These are phyloP conservation scores for Calephelis perditalis DNA, from an alignment of 2,888 invertebrate genomes.

Conservation along the genomic window DNA sequence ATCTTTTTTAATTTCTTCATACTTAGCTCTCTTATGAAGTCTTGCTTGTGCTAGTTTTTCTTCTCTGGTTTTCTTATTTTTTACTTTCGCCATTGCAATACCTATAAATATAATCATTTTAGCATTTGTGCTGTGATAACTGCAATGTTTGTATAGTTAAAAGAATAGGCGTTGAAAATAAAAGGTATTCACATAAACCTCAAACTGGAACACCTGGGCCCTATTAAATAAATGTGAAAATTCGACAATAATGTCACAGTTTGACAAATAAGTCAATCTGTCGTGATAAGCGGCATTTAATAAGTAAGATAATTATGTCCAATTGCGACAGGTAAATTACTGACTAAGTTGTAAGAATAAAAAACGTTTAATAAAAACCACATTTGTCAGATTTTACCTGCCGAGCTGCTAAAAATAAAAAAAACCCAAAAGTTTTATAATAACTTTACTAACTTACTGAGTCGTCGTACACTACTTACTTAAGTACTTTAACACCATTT, in stretches of 20 bases:
- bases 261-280: background rate
- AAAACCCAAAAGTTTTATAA: background rate
- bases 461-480: no score
- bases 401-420: background rate
- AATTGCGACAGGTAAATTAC: background rate
- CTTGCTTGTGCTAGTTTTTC: no score
- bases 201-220: background rate
- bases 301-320: background rate
- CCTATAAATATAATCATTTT: no score
- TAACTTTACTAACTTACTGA: background rate
- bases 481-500: no score
- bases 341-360: background rate
- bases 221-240: slow-evolving; percentile 18
- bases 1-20: slow-evolving; percentile 12
- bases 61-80: no score
- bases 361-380: background rate
- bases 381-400: background rate
- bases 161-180: no score
- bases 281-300: background rate
- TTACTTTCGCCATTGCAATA: no score
- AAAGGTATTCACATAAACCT: no score
- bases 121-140: no score
- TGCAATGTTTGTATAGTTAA: no score
- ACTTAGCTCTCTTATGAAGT: no score
- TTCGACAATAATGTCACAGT: slow-evolving; percentile 12